Base-by-base conservation (phyloP, 2,113 vertebrate genomes). In the Dipodomys stephensi region DNA sequence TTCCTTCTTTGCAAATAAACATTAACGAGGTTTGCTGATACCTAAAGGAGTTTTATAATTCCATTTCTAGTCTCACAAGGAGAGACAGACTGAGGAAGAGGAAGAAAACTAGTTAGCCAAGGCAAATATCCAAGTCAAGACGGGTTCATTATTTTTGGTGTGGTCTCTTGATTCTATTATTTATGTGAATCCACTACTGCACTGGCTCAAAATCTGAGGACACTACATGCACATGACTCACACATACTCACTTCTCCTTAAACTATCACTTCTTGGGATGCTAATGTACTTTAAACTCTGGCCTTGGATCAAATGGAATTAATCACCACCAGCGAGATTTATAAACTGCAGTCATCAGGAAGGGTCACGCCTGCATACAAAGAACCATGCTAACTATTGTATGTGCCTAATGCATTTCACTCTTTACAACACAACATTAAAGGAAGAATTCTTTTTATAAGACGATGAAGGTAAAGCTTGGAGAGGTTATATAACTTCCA, bases 361-460 rank as follows among this genome's bases (percentile, higher is more conserved):
- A 6, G 77, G 35, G 28, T 7, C 20, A 64, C 35, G 77, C 83
- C 49, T 30, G 28, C 3, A 60, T 16, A 44, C 53, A 44, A 69
- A 87, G 30, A 90, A 79, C 69, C 13, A 84, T 57, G 72, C 49
- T 87, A 78, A 73, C 62, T 22, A 13, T 57, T n/a, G 81, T 79
- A 19, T 32, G 25, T 57, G 22, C 44, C 10, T 77, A 57, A 82
- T 83, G 22, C 74, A 32, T 27, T 62, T 78, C 57, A n/a, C 0
- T 77, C 30, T 72, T 92, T 86, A 94, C 15, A 89, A 87, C 9
- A 78, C 84, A 53, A 44, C 74, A n/a, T 20, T 44, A 64, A 83
- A 32, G 7, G 25, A 67, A 57, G n/a, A 84, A 87, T 88, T 39
- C n/a, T 0, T 62, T 85, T 53, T 65, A 28, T 49, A 71, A 64